Conservation (phyloP, 2,888 invertebrate species). For the Sicus ferrugineus region DNA sequence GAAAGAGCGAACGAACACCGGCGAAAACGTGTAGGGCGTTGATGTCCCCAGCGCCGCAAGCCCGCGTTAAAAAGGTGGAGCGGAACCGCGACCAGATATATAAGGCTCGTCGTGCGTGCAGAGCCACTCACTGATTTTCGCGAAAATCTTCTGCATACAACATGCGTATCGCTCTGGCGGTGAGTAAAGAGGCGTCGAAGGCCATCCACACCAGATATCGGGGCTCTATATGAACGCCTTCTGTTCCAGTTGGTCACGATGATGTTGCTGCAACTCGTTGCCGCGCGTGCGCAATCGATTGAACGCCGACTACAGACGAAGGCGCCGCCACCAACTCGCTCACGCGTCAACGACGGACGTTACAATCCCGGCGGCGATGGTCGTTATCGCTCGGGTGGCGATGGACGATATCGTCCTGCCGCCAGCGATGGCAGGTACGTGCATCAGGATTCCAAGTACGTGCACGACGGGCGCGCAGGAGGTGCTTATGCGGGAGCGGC, state of each 20-base stretch:
- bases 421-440: slow-evolving; percentile 65
- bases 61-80: too few species aligned
- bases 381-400: slow-evolving; percentile 62
- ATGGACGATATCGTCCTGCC: slow-evolving; percentile 57
- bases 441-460: slow-evolving; percentile 63
- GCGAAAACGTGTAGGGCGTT: background rate
- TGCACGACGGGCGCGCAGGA: slow-evolving; percentile 52
- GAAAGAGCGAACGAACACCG: too few species aligned
- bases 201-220: too few species aligned
- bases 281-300: slow-evolving; percentile 50
- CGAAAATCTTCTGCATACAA: background rate
- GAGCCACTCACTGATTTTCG: background rate
- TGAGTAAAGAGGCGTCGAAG: background rate
- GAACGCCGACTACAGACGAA: slow-evolving; percentile 65
- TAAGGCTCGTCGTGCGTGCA: too few species aligned
- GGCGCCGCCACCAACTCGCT: slow-evolving; percentile 32
- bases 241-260: background rate
- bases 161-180: slow-evolving; percentile 11
- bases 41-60: too few species aligned
- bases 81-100: too few species aligned
- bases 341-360: slow-evolving; percentile 54
- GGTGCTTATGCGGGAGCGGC: slow-evolving; percentile 52
- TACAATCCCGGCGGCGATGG: slow-evolving; percentile 52
- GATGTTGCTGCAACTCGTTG: slow-evolving; percentile 40
- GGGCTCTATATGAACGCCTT: background rate